A percentile compares a stretch with the other conserved stretches of the same genome.
Evolutionary conservation across 2,797 vertebrate genomes (phyloP).

Genomic region (Strix occidentalis): DNA sequence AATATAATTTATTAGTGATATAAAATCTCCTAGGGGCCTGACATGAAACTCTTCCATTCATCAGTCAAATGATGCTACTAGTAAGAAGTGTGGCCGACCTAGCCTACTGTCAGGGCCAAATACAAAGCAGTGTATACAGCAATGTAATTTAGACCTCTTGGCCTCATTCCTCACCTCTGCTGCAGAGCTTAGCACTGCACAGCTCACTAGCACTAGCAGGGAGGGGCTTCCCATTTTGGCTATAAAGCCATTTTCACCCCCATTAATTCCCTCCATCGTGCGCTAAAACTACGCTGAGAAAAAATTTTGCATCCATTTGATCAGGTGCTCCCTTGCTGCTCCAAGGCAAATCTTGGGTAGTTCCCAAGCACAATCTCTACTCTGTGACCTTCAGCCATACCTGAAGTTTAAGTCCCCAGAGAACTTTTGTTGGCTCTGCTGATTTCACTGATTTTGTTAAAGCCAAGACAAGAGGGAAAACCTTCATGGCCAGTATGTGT

Average conservation of each 20-base stretch:
- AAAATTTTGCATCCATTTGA: neutral
- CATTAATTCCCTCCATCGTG: neutral
- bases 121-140: neutral
- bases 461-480: neutral
- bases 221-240: neutral
- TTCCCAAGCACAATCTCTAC: neutral
- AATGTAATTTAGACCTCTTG: slow-evolving; percentile 21
- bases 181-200: neutral
- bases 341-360: neutral
- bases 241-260: neutral
- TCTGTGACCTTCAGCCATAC: slow-evolving; percentile 5
- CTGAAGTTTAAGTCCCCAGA: neutral
- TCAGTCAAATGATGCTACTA: neutral
- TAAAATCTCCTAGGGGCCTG: neutral
- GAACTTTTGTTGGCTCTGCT: neutral
- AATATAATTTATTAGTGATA: neutral
- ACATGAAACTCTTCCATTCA: neutral
- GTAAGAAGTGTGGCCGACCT: neutral
- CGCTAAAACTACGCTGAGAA: neutral
- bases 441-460: neutral
- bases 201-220: neutral
- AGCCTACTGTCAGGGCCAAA: neutral
- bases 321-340: neutral
- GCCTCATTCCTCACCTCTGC: slow-evolving; percentile 23
- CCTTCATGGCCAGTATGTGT: neutral